Evolutionary conservation across 2,113 vertebrate species (phyloP).

Genomic region (Trochalopteron elliotii): DNA sequence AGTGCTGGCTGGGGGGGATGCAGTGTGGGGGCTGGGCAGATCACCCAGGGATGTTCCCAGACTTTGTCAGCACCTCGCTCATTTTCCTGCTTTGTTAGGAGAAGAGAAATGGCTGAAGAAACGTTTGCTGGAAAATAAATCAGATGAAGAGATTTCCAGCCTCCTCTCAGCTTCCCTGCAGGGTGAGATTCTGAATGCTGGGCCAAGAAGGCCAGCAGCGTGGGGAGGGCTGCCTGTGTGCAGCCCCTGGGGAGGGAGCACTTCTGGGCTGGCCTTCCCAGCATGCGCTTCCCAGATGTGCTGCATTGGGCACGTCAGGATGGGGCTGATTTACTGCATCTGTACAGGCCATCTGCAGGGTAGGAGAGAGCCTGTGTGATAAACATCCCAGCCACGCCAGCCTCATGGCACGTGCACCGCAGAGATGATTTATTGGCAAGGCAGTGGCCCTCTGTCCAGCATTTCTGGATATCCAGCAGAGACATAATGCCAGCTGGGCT

Average conservation of each 20-base stretch:
- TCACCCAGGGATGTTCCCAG: background rate
- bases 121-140: background rate
- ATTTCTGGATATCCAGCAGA: background rate
- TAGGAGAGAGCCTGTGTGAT: background rate
- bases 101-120: background rate
- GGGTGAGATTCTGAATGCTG: background rate
- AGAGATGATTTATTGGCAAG: conserved; percentile 10
- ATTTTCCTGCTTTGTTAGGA: background rate
- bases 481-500: background rate
- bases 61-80: fast-evolving
- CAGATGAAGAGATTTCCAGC: background rate
- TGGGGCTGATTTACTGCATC: conserved; percentile 51
- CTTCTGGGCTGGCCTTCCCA: conserved; percentile 3
- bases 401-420: background rate
- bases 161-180: background rate
- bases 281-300: conserved; percentile 52
- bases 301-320: background rate
- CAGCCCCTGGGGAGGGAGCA: background rate
- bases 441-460: background rate
- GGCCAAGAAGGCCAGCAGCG: background rate
- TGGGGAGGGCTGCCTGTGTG: background rate
- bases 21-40: background rate
- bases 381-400: background rate
- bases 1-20: fast-evolving
- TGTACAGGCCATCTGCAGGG: conserved; percentile 40